phyloP scores from a whole-genome alignment of 2,888 invertebrate genomes.

The Koerneria pararmatus region DNA sequence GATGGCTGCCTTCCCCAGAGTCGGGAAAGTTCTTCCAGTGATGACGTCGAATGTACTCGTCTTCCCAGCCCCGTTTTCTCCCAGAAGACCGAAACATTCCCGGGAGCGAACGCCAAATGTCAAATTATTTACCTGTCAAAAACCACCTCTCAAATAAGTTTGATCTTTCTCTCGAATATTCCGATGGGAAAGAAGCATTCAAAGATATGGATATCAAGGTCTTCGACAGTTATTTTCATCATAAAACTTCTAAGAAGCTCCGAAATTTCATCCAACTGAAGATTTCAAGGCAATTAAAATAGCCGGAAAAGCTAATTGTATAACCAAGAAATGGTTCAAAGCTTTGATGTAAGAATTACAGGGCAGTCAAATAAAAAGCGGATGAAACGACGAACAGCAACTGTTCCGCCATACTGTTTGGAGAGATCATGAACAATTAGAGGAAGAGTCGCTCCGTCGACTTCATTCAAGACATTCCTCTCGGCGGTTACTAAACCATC shows the following conservation, averaged over 20 bases:
- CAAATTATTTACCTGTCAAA: slow-evolving; percentile 31
- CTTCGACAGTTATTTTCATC: too few species aligned
- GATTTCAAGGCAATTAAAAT: too few species aligned
- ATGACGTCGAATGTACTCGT: slow-evolving; percentile 57
- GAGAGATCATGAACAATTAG: slow-evolving; percentile 31
- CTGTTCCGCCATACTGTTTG: slow-evolving; percentile 26
- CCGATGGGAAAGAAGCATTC: too few species aligned
- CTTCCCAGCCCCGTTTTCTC: slow-evolving; percentile 55
- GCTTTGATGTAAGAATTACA: too few species aligned
- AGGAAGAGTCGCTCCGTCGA: slow-evolving; percentile 25
- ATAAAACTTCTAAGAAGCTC: too few species aligned
- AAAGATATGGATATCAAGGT: too few species aligned
- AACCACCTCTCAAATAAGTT: too few species aligned
- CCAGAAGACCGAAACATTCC: slow-evolving; percentile 57
- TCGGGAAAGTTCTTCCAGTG: slow-evolving; percentile 39
- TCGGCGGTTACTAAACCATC: slow-evolving; percentile 39
- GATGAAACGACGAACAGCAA: slow-evolving; percentile 11
- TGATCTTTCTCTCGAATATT: too few species aligned
- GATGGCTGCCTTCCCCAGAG: slow-evolving; percentile 38
- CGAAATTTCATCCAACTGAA: too few species aligned
- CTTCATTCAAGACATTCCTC: slow-evolving; percentile 23
- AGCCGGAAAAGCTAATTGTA: too few species aligned
- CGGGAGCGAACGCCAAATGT: slow-evolving; percentile 45
- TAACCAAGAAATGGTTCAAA: too few species aligned
- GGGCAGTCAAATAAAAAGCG: too few species aligned